Evolutionary conservation across 2,888 invertebrate genomes (phyloP), one percentile per base, ranked within the genome.

Genomic region (Drosophila neotestacea): DNA sequence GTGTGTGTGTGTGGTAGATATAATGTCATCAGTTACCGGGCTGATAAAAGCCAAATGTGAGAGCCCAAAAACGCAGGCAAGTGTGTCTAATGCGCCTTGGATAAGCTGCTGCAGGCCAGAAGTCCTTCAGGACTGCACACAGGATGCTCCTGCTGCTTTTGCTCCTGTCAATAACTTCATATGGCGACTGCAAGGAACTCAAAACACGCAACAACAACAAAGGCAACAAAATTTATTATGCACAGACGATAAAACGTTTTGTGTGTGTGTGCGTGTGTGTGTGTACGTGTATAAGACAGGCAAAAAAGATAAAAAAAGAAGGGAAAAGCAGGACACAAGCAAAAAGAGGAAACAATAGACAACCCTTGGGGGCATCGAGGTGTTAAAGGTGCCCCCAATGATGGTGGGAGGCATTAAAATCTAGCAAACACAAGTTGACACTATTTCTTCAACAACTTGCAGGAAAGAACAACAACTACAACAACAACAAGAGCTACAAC

Each of bases 181-280:
- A 70, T 41, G 65, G 60, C 69, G 74, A 70, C 69, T 78, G 79
- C 77, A 77, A 64, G 54, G 13, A 51, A 30, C 39, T 51, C 48
- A 32, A 32, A 32, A 6, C 6, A 73, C 22, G 42, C 22, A 22
- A 9, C 30, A 79, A 62, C 65, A 63, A 70, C 74, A 79, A 61
- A 62, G 69, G 62, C 60, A 47, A 73, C 74, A 63, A 78, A 85
- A 85, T 88, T 84, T 85, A 85, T 88, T 85, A 85, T 85, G 85
- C 88, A 85, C 86, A 85, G 88, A 81, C 85, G 84, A 85, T 85
- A 88, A 85, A 85, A 77, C 81, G 83, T 84, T 85, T 85, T 85
- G 85, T 55, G 61, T 85, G 85, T 55, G 61, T 56, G 48, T 55
- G 41, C 36, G 73, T 44, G 60, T 56, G 48, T 55, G 41, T 41